These are phyloP conservation scores for Argopecten irradians DNA, from an alignment of 1,140 invertebrate species.

Conservation along the genomic window DNA sequence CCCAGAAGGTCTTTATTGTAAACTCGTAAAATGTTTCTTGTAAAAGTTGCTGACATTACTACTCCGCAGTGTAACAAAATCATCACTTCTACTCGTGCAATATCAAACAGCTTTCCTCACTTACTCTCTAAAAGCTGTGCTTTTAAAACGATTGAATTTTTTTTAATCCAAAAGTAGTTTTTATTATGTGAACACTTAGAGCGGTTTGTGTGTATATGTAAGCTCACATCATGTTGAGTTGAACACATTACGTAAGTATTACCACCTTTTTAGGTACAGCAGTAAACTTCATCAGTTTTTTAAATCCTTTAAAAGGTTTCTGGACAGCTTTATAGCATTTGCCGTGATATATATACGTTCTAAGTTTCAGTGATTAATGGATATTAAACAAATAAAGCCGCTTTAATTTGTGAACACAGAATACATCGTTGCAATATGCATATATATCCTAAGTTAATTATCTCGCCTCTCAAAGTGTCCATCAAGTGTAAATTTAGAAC, in stretches of 20 bases:
- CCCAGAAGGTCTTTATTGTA: background rate
- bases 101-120: constrained; percentile 6
- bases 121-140: constrained; percentile 2
- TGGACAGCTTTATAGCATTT: background rate
- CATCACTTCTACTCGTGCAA: background rate
- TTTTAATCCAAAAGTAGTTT: background rate
- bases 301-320: background rate
- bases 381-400: too few species aligned
- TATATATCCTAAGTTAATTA: too few species aligned
- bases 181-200: background rate
- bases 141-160: background rate
- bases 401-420: too few species aligned
- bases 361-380: background rate
- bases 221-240: background rate
- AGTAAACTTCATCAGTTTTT: constrained; percentile 2
- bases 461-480: too few species aligned
- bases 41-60: background rate
- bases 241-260: background rate
- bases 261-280: background rate
- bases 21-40: too few species aligned
- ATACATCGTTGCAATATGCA: too few species aligned
- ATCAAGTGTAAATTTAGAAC: too few species aligned
- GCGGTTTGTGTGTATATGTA: background rate
- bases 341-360: background rate
- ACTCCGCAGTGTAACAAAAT: background rate